phyloP scores from a whole-genome alignment of 2,797 vertebrate species.

The Clangula hyemalis region DNA sequence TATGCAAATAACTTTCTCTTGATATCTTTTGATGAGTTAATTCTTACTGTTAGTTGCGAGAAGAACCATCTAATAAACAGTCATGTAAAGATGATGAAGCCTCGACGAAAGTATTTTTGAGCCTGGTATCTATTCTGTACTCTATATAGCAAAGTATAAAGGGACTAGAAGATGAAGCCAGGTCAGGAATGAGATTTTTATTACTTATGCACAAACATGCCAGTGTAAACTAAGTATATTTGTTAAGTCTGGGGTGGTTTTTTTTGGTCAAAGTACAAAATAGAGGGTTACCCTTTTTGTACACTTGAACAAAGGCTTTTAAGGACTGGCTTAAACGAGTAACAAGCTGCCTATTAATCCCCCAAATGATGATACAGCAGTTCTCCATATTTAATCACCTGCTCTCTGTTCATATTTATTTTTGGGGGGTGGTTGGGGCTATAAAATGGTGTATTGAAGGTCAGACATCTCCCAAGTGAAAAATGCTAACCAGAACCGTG shows the following conservation, averaged over 20 bases:
- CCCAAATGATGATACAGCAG: not conserved
- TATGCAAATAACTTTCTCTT: not conserved
- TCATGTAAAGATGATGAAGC: not conserved
- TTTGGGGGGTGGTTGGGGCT: not conserved
- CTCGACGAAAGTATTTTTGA: not conserved
- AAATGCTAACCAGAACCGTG: not conserved
- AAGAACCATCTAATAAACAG: not conserved
- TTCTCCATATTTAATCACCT: slow-evolving; percentile 7
- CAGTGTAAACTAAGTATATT: not conserved
- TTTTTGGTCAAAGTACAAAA: not conserved
- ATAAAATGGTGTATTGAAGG: not conserved
- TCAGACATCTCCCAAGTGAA: not conserved
- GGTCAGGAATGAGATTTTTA: not conserved
- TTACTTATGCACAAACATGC: not conserved
- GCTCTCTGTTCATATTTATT: not conserved
- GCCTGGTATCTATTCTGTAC: not conserved
- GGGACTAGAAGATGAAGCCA: not conserved
- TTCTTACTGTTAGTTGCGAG: not conserved
- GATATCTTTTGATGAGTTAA: not conserved
- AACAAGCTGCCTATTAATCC: not conserved
- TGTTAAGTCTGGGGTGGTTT: not conserved
- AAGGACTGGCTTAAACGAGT: not conserved
- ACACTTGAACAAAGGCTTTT: not conserved
- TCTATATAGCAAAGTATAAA: not conserved
- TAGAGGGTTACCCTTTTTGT: not conserved